phyloP scores from a whole-genome alignment of 2,888 invertebrate genomes.

The Entomobrya proxima region DNA sequence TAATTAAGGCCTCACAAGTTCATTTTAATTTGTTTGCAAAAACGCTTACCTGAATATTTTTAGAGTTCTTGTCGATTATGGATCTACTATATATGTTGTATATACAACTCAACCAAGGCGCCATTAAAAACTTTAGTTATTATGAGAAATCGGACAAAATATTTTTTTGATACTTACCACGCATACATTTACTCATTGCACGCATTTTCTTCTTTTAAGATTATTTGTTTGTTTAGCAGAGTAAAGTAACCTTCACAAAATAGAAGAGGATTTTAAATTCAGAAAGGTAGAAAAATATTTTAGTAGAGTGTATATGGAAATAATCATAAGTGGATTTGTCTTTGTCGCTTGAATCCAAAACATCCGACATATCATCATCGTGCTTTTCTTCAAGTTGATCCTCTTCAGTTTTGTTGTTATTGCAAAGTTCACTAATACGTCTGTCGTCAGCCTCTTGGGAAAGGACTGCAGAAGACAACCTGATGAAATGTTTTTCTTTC shows the following conservation, averaged over 20 bases:
- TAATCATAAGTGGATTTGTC: conserved; percentile 58
- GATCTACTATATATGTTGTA: no score
- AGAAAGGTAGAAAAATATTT: conserved; percentile 25
- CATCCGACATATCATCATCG: conserved; percentile 1
- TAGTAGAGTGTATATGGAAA: conserved; percentile 45
- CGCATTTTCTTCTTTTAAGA: background rate
- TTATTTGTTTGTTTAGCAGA: conserved; percentile 22
- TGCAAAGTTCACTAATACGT: background rate
- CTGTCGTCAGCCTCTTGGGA: background rate
- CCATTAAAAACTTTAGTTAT: no score
- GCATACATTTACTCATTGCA: background rate
- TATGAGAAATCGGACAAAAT: no score
- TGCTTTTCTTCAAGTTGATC: conserved; percentile 38
- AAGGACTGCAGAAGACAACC: background rate
- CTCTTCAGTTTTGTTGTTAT: conserved; percentile 22
- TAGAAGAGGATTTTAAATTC: conserved; percentile 29
- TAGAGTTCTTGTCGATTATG: background rate
- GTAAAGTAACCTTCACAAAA: conserved; percentile 50
- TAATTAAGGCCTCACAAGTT: no score
- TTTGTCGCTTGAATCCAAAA: conserved; percentile 50
- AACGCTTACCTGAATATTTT: background rate
- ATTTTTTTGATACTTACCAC: background rate
- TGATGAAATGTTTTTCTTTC: conserved; percentile 20
- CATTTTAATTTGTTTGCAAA: background rate
- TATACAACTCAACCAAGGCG: no score